Base-by-base conservation (phyloP, 2,113 vertebrate genomes). In the Saimiri boliviensis region DNA sequence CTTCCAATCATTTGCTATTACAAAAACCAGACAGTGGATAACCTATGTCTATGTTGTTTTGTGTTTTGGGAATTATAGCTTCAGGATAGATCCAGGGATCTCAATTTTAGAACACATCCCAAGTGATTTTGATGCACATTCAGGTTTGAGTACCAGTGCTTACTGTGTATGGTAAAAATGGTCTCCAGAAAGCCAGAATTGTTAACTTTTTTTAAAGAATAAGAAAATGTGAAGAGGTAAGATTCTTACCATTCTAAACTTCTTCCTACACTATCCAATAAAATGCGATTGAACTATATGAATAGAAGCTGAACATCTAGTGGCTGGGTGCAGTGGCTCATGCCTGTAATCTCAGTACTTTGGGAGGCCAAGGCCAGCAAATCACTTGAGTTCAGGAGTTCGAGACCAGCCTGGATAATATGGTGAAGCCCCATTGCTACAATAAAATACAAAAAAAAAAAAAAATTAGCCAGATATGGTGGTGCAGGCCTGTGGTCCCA, bases 21-120 rank as follows among this genome's bases (percentile, higher is more conserved):
- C 17, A 70, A 92, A 76, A 70, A 66, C 10, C 30, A 68, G 17
- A 85, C 3, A 85, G 32, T 49, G 3, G 76, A 58, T 66, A 81
- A 56, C 32, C 56, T 49, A 32, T 2, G 21, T 42, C 40, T 79
- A 6, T 56, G n/a, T 54, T 93, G 40, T 79, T 83, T 79, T 85
- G 63, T 35, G 23, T 94, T 76, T 54, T 7, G 74, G 42, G 60
- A 95, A 37, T 25, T 54, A 21, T 74, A 87, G 52, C 17, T 94
- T 89, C 73, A 82, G 14, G n/a, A 17, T 49, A 94, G 37, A 66
- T 84, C 20, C 42, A 89, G 54, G 27, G 89, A 52, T 86, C 66
- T 89, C 42, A 89, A 30, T 71, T 92, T 76, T 60, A 96, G 56
- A 94, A 86, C 74, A 63, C n/a, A 94, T 37, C 17, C 37, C 45